Evolutionary conservation across 2,888 invertebrate species (phyloP).

Genomic region (Clitarchus hookeri): DNA sequence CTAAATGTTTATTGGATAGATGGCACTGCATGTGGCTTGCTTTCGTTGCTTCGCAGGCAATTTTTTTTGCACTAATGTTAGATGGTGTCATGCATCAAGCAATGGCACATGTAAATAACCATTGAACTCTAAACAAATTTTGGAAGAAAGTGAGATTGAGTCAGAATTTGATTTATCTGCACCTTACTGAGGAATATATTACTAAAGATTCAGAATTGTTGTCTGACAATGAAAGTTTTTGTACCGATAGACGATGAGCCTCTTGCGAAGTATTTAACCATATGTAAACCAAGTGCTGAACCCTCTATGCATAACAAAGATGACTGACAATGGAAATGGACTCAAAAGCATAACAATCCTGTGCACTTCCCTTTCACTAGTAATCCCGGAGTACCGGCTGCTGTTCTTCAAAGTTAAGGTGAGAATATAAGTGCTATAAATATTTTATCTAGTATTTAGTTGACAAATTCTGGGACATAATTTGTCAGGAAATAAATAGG

Average conservation of each 20-base stretch:
- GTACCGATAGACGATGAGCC: neutral
- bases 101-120: neutral
- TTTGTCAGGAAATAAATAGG: neutral
- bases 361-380: neutral
- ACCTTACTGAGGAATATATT: neutral
- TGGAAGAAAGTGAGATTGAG: neutral
- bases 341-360: neutral
- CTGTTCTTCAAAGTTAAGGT: neutral
- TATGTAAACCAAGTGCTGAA: neutral
- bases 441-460: neutral
- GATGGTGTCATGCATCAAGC: neutral
- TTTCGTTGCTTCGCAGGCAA: neutral
- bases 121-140: neutral
- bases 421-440: neutral
- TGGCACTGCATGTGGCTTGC: neutral
- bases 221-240: neutral
- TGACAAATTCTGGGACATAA: neutral
- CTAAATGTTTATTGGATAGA: neutral
- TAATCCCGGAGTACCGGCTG: neutral
- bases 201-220: neutral
- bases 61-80: neutral
- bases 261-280: neutral
- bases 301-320: neutral
- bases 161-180: neutral
- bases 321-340: neutral